Evolutionary conservation across 1,140 invertebrate species (phyloP).

Genomic region (Drosophila repletoides): DNA sequence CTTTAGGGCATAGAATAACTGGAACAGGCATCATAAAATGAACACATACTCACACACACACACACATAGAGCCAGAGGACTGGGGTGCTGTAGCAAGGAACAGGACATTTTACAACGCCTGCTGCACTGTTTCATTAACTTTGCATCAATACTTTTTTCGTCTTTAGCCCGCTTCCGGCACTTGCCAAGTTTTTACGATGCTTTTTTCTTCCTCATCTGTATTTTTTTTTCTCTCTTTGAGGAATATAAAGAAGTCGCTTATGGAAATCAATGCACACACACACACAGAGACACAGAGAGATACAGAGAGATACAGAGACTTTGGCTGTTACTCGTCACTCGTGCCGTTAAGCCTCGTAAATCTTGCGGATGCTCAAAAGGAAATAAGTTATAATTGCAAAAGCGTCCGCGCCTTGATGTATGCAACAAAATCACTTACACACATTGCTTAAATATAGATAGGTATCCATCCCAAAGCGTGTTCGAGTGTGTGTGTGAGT

Average conservation of each 20-base stretch:
- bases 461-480: too few relatives aligned
- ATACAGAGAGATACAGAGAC: background rate
- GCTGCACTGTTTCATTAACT: conserved; percentile 76
- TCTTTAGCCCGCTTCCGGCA: conserved; percentile 17
- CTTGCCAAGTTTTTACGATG: conserved; percentile 58
- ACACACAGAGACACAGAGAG: background rate
- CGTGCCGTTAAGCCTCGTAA: conserved; percentile 33
- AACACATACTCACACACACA: conserved; percentile 37
- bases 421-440: conserved; percentile 23
- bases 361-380: conserved; percentile 23
- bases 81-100: background rate
- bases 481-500: too few relatives aligned
- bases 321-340: conserved; percentile 27
- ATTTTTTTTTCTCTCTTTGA: too few relatives aligned
- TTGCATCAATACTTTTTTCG: conserved; percentile 38
- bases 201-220: too few relatives aligned
- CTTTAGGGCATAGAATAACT: conserved; percentile 38
- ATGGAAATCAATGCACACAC: conserved; percentile 49
- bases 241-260: conserved; percentile 37
- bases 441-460: background rate
- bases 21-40: conserved; percentile 59
- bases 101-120: conserved; percentile 7
- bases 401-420: conserved; percentile 22
- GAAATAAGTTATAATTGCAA: conserved; percentile 52
- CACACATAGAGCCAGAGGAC: background rate